These are phyloP conservation scores for Lepilemur ruficaudatus DNA, from an alignment of 2,797 vertebrate genomes.

Conservation along the genomic window DNA sequence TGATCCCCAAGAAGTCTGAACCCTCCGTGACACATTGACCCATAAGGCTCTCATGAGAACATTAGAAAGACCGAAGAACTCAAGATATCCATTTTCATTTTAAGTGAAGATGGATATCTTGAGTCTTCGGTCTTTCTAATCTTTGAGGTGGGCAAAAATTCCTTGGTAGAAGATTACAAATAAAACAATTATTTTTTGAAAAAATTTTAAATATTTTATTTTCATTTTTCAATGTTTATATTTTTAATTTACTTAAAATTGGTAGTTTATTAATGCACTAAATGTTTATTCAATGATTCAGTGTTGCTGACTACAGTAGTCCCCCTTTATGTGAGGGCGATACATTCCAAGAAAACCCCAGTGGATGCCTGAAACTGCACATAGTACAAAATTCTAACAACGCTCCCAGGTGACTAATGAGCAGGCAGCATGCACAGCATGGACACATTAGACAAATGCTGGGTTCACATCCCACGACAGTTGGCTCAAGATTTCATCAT, in stretches of 20 bases:
- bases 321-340: neutral
- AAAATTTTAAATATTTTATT: neutral
- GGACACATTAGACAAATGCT: neutral
- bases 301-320: neutral
- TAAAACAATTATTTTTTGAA: neutral
- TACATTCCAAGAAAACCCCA: neutral
- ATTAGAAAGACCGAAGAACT: neutral
- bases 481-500: neutral
- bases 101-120: too few relatives aligned
- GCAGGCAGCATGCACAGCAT: rapidly evolving
- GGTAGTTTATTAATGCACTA: neutral
- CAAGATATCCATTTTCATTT: neutral
- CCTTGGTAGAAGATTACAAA: neutral
- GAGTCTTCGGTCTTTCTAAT: too few relatives aligned
- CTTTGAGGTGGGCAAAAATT: neutral
- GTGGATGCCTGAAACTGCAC: neutral
- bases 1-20: neutral
- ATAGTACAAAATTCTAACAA: neutral
- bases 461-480: neutral
- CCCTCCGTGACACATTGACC: neutral
- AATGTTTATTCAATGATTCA: neutral
- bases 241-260: constrained; percentile 25
- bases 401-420: neutral
- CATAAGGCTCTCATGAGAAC: neutral
- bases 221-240: neutral